These are phyloP conservation scores for Tigriopus californicus DNA, from an alignment of 2,888 invertebrate species.

Conservation along the genomic window DNA sequence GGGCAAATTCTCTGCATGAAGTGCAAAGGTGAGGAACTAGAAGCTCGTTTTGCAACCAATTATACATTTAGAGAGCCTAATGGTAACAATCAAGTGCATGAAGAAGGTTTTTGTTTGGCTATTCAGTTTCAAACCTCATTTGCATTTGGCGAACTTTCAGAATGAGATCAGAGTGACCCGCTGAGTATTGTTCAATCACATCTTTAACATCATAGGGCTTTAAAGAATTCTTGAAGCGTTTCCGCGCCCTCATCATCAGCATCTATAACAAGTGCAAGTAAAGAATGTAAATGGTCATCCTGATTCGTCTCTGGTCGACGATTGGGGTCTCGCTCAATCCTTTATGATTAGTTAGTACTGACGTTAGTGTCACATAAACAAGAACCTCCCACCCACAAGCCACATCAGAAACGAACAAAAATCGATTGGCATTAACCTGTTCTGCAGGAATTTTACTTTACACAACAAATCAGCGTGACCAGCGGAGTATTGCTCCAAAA, in stretches of 20 bases:
- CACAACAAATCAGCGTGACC: constrained; percentile 36
- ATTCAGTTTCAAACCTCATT: constrained; percentile 3
- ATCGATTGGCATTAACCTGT: neutral
- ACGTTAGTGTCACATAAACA: neutral
- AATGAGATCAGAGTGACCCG: constrained; percentile 35
- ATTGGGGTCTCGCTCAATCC: no score
- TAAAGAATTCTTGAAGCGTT: constrained; percentile 84
- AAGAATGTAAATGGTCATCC: no score
- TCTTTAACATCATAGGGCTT: constrained; percentile 93
- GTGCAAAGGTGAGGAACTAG: no score
- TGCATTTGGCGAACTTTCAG: constrained; percentile 24
- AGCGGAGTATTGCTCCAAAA: constrained; percentile 35
- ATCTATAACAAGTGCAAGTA: constrained; percentile 1
- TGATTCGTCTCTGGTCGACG: no score
- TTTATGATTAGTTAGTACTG: no score
- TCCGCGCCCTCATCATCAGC: constrained; percentile 51
- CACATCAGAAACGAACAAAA: neutral
- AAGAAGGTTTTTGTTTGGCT: no score
- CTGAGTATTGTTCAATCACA: constrained; percentile 39
- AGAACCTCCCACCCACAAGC: neutral
- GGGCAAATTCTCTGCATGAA: no score
- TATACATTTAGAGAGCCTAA: no score
- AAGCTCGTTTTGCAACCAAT: no score
- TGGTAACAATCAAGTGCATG: no score
- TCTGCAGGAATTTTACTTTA: constrained; percentile 22